A percentile compares a stretch with the other conserved stretches of the same genome.
Conservation (phyloP, 2,113 vertebrate genomes). For the Sebastes schlegelii region DNA sequence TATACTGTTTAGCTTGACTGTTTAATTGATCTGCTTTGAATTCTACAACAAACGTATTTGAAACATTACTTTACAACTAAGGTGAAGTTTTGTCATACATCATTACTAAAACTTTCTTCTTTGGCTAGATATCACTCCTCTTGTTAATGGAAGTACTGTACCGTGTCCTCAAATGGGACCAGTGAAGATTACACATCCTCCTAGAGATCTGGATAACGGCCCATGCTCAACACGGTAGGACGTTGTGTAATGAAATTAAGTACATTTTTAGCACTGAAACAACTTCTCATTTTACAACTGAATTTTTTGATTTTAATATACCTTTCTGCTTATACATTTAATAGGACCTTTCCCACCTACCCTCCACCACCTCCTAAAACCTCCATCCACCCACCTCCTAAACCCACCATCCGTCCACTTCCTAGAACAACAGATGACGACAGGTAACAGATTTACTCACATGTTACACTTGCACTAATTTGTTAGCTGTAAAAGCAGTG, state of each 20-base stretch:
- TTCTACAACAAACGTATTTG: neutral
- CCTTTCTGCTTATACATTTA: neutral
- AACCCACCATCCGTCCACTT: neutral
- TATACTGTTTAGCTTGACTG: neutral
- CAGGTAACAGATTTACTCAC: conserved; percentile 17
- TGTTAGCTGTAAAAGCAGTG: neutral
- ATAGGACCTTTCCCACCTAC: conserved; percentile 1
- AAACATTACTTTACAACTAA: neutral
- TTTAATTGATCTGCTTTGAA: neutral
- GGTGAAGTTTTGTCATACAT: neutral
- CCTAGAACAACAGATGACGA: neutral
- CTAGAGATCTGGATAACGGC: neutral
- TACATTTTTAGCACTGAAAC: neutral
- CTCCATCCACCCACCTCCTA: too few species aligned
- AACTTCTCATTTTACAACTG: neutral
- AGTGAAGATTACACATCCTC: neutral
- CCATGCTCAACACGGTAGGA: conserved; percentile 41
- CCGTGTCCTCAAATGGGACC: conserved; percentile 37
- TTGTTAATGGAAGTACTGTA: conserved; percentile 33
- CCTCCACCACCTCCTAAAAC: too few species aligned
- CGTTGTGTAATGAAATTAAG: neutral
- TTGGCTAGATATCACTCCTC: conserved; percentile 51
- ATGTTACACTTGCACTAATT: neutral
- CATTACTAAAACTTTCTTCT: neutral
- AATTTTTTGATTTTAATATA: neutral